Evolutionary conservation across 2,888 invertebrate species (phyloP), one percentile per base, ranked within the genome.

Genomic region (Cantharis lateralis): DNA sequence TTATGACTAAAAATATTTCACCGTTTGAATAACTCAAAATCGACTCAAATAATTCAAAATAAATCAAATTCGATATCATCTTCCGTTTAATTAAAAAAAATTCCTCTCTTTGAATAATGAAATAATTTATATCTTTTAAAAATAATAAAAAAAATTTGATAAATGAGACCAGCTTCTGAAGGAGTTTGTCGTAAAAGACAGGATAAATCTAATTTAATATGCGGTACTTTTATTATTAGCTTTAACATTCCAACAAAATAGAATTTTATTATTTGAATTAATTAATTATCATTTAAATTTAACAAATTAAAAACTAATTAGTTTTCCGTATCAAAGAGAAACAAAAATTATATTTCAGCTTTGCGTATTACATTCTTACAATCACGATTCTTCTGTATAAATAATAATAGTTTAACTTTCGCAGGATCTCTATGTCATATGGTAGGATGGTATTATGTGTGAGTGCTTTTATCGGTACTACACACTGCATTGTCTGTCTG

Each of bases 171-270:
- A 2, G 18, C 24, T 66, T 66, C 20, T 20, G 24, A 66, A 66
- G 20, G 18, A 48, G 64, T 20, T 66, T 66, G 20, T 66, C 24
- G n/a, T 66, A 66, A n/a, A 66, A 66, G 15, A 18, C 64, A 66
- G 64, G 64, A 66, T 20, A 66, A 66, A 66, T 66, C 64, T 66
- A 66, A 66, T 66, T 66, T 66, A 66, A 66, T 66, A 66, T 66
- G 64, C 64, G 64, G 24, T 66, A 24, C 64, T 66, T 66, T 20
- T 66, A 66, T 66, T 66, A 66, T 66, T 66, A 66, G 64, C 64
- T 66, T 18, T 16, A 66, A 66, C 18, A 66, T 66, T 66, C 64
- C 64, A 18, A 66, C 64, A 66, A 66, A 66, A 66, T 66, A 66
- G 20, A 66, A 66, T 66, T 66, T 66, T 20, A 66, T 66, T 66